Percentiles rank a stretch among this genome's conserved stretches.
phyloP scores from a whole-genome alignment of 1,140 invertebrate species.

The Euwallacea similis region DNA sequence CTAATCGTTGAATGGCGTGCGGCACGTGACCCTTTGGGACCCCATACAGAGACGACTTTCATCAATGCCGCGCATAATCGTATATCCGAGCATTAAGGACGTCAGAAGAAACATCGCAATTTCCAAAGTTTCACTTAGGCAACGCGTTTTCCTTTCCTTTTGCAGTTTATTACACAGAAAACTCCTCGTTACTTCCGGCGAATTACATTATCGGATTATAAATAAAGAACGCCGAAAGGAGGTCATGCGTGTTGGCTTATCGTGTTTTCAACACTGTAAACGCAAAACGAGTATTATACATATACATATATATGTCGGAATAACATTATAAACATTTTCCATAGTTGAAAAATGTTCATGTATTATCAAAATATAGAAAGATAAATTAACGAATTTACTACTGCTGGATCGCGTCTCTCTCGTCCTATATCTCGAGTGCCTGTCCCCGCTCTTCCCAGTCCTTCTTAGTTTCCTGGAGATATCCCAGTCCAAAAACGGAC shows the following conservation, averaged over 20 bases:
- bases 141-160: not conserved
- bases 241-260: not conserved
- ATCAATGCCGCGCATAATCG: slow-evolving; percentile 9
- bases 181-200: not conserved
- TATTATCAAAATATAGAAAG: no score
- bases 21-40: slow-evolving; percentile 36
- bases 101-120: not conserved
- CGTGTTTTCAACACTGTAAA: no score
- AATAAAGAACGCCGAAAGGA: not conserved
- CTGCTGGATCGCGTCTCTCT: no score
- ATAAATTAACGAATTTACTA: no score
- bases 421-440: no score
- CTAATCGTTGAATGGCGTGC: slow-evolving; percentile 42
- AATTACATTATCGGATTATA: not conserved
- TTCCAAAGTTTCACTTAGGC: slow-evolving; percentile 3
- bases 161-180: not conserved
- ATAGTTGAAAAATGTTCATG: no score
- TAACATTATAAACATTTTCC: no score
- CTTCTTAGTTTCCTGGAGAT: no score
- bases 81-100: slow-evolving; percentile 17
- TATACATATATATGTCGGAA: no score
- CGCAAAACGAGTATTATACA: no score
- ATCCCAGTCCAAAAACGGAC: no score
- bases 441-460: no score
- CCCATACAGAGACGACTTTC: slow-evolving; percentile 12